Conservation (phyloP, 37 sponge, comb jelly and placozoan genomes). For the Hexactinellida sp. region DNA sequence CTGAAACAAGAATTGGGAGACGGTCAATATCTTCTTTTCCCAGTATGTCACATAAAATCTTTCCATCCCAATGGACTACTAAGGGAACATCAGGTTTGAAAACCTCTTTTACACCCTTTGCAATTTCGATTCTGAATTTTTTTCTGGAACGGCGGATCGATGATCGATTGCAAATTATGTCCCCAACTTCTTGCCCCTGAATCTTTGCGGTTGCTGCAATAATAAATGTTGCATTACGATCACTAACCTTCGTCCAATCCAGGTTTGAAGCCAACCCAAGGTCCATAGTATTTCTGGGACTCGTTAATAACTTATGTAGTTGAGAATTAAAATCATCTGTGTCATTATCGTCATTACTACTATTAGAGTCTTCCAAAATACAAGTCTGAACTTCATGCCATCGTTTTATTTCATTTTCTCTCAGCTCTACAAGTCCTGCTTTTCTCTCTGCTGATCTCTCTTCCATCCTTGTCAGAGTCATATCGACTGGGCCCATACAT, state of each 20-base stretch:
- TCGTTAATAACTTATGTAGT: background rate
- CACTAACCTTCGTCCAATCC: background rate
- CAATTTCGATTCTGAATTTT: conserved; percentile 1
- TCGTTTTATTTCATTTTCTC: conserved; percentile 8
- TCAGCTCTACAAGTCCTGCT: background rate
- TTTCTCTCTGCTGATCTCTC: conserved; percentile 3
- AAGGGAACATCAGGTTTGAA: conserved; percentile 15
- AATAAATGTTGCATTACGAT: conserved; percentile 15
- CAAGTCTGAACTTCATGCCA: background rate
- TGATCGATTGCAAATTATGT: conserved; percentile 12
- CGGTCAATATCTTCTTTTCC: conserved; percentile 1
- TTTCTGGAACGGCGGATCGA: conserved; percentile 2
- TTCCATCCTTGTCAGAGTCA: background rate
- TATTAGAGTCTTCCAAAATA: conserved; percentile 15
- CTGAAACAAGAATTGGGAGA: conserved; percentile 13
- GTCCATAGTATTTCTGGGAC: background rate
- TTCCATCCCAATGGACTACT: conserved; percentile 16
- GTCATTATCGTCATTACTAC: background rate
- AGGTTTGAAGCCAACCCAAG: too few relatives aligned
- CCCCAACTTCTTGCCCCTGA: background rate
- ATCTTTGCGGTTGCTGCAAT: background rate
- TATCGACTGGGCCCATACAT: conserved; percentile 3
- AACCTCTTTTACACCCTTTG: background rate
- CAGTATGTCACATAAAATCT: conserved; percentile 4
- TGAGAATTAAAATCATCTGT: background rate